Evolutionary conservation across 1,140 invertebrate genomes (phyloP).

Genomic region (Trissolcus basalis): DNA sequence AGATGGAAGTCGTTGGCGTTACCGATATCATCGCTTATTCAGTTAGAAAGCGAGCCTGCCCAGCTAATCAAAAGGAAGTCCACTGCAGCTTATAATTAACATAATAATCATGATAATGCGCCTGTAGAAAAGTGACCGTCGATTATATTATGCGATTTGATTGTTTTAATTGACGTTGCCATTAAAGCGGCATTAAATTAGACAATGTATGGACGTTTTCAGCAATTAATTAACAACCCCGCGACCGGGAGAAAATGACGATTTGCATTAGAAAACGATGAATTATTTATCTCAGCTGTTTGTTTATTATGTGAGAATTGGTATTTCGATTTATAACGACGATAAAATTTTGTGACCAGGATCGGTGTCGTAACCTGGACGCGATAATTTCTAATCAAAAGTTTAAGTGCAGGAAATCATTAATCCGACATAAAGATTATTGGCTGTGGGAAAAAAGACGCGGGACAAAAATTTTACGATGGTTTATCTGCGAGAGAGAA

Average conservation of each 20-base stretch:
- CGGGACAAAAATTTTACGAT: background rate
- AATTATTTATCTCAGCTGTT: slow-evolving; percentile 37
- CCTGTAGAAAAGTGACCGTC: slow-evolving; percentile 32
- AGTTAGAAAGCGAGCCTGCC: slow-evolving; percentile 47
- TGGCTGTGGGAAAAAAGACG: background rate
- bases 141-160: slow-evolving; percentile 39
- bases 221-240: slow-evolving; percentile 28
- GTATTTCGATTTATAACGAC: slow-evolving; percentile 32
- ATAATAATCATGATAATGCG: slow-evolving; percentile 41
- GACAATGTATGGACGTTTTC: slow-evolving; percentile 19
- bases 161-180: slow-evolving; percentile 43
- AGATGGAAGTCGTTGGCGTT: slow-evolving; percentile 48
- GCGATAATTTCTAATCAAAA: background rate
- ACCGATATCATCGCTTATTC: slow-evolving; percentile 55
- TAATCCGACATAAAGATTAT: too few relatives aligned
- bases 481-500: slow-evolving; percentile 11
- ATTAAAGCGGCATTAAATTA: slow-evolving; percentile 29
- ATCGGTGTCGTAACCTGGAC: slow-evolving; percentile 1
- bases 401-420: too few relatives aligned
- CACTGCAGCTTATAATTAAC: slow-evolving; percentile 45
- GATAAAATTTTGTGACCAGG: background rate
- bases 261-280: slow-evolving; percentile 37
- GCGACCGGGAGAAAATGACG: slow-evolving; percentile 26
- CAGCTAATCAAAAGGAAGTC: slow-evolving; percentile 45
- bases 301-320: slow-evolving; percentile 34